These are phyloP conservation scores for Pycnonotus jocosus DNA, from an alignment of 2,113 vertebrate species.

Conservation along the genomic window DNA sequence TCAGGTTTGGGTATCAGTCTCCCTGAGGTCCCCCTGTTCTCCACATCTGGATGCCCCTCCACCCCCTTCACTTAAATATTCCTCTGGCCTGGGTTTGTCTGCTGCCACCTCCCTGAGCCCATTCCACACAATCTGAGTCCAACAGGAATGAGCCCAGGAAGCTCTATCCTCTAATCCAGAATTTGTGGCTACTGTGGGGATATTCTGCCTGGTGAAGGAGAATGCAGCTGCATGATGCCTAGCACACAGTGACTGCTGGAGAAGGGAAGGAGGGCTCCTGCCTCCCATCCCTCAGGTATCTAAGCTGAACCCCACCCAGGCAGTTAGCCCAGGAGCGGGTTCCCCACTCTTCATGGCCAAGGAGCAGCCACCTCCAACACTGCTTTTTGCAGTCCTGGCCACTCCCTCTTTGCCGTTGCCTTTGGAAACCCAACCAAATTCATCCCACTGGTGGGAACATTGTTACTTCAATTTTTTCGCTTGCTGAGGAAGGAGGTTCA, in stretches of 20 bases:
- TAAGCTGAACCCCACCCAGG: neutral
- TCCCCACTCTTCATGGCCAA: neutral
- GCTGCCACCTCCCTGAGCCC: neutral
- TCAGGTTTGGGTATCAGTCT: neutral
- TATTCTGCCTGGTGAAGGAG: accelerated
- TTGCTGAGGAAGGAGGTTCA: neutral
- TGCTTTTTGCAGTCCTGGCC: neutral
- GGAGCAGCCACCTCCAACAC: accelerated
- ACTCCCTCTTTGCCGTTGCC: neutral
- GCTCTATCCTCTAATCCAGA: accelerated
- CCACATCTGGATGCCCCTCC: neutral
- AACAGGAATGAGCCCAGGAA: neutral
- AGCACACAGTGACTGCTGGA: neutral
- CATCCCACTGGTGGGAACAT: neutral
- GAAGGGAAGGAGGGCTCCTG: neutral
- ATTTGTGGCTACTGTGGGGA: accelerated
- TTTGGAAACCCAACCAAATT: neutral
- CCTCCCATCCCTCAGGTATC: neutral
- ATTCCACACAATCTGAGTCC: accelerated
- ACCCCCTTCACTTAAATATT: neutral
- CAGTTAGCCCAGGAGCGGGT: neutral
- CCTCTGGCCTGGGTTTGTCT: neutral
- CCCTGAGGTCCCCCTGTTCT: neutral
- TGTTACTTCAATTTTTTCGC: neutral
- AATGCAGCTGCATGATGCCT: accelerated